phyloP scores from a whole-genome alignment of 2,797 vertebrate species.

The Brachyrhaphis roseni region DNA sequence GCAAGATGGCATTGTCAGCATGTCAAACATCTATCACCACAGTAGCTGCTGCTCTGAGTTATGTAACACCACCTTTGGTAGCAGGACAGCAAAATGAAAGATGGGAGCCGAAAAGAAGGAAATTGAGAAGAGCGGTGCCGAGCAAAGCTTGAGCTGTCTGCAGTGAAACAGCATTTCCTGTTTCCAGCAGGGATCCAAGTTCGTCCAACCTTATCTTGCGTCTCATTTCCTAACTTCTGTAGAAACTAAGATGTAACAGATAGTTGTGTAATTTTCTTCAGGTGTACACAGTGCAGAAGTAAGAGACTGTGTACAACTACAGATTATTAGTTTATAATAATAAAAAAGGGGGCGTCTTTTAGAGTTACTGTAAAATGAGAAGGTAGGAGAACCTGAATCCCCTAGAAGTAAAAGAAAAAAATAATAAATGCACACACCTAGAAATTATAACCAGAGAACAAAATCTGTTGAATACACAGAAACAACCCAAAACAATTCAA shows the following conservation, averaged over 20 bases:
- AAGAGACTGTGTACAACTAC: constrained; percentile 5
- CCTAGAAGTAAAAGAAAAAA: constrained; percentile 73
- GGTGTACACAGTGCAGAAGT: constrained; percentile 11
- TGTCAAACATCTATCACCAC: constrained; percentile 61
- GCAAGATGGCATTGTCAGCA: constrained; percentile 66
- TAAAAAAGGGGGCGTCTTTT: neutral
- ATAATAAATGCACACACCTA: constrained; percentile 78
- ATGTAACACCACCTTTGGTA: constrained; percentile 68
- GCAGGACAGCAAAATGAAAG: constrained; percentile 76
- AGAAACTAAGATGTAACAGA: constrained; percentile 16
- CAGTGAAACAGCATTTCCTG: constrained; percentile 82
- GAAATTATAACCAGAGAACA: constrained; percentile 88
- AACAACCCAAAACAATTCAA: constrained; percentile 89
- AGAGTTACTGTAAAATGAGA: constrained; percentile 52
- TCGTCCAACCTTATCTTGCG: constrained; percentile 73
- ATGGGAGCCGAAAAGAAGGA: constrained; percentile 75
- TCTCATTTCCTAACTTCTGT: constrained; percentile 32
- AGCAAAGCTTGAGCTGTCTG: constrained; percentile 79
- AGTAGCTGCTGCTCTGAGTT: constrained; percentile 56
- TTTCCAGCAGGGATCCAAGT: constrained; percentile 86
- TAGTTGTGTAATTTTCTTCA: constrained; percentile 18
- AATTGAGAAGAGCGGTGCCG: constrained; percentile 77
- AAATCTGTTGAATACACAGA: constrained; percentile 87
- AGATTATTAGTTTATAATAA: constrained; percentile 7
- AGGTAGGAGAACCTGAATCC: constrained; percentile 94